Conservation (phyloP, 2,888 invertebrate species). For the Cenopis cana region DNA sequence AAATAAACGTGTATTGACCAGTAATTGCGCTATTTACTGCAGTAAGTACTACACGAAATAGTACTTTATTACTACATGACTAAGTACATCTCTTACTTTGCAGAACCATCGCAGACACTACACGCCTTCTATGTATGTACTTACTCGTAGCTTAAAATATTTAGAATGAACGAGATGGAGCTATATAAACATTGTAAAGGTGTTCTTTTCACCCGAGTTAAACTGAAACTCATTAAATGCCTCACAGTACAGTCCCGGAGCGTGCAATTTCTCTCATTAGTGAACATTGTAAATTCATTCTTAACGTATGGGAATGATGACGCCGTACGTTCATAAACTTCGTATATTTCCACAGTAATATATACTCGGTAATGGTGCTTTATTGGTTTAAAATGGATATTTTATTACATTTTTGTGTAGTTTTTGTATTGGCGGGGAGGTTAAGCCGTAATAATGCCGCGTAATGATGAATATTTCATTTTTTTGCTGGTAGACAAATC, state of each 20-base stretch:
- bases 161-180: slow-evolving; percentile 20
- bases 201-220: slow-evolving; percentile 25
- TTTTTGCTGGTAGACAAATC: too few relatives aligned
- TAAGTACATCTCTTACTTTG: too few relatives aligned
- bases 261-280: slow-evolving; percentile 68
- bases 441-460: slow-evolving; percentile 19
- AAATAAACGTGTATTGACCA: slow-evolving; percentile 21
- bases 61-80: slow-evolving; percentile 41
- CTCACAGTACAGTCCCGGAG: slow-evolving; percentile 58
- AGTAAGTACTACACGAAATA: slow-evolving; percentile 22
- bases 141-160: slow-evolving; percentile 21
- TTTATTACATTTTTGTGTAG: slow-evolving; percentile 30
- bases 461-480: slow-evolving; percentile 19
- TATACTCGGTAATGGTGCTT: slow-evolving; percentile 39
- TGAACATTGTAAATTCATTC: slow-evolving; percentile 62
- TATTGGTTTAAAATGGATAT: slow-evolving; percentile 41
- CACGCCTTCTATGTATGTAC: slow-evolving; percentile 1
- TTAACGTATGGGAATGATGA: slow-evolving; percentile 32
- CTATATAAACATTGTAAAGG: slow-evolving; percentile 6
- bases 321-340: slow-evolving; percentile 30
- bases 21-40: slow-evolving; percentile 24
- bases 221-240: slow-evolving; percentile 61
- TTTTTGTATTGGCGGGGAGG: slow-evolving; percentile 28
- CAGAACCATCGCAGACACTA: background rate
- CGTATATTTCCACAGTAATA: slow-evolving; percentile 42